These are phyloP conservation scores for Halesus radiatus DNA, from an alignment of 1,140 invertebrate species.

Conservation along the genomic window DNA sequence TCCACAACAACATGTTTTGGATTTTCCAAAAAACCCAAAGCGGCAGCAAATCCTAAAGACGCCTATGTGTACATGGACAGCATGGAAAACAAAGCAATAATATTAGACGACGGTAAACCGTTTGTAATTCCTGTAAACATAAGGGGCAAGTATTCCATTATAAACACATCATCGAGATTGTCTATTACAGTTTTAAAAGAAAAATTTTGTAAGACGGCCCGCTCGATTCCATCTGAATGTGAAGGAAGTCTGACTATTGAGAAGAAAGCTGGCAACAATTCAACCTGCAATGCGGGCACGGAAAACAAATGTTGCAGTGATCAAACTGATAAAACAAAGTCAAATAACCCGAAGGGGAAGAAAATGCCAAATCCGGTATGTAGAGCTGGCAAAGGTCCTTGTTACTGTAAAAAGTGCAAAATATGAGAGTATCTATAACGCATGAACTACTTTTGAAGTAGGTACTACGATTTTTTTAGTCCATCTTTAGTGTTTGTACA, in stretches of 20 bases:
- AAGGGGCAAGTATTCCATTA: conserved; percentile 21
- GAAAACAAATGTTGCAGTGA: not conserved
- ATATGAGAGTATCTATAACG: too few relatives aligned
- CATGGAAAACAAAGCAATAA: not conserved
- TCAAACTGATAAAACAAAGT: not conserved
- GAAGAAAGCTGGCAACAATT: not conserved
- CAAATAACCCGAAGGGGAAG: not conserved
- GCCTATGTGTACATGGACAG: not conserved
- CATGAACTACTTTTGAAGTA: too few relatives aligned
- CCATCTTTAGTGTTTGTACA: too few relatives aligned
- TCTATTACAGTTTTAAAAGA: conserved; percentile 13
- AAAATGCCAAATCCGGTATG: not conserved
- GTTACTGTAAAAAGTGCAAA: too few relatives aligned
- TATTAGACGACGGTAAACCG: conserved; percentile 25
- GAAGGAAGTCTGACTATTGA: too few relatives aligned
- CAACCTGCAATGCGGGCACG: not conserved
- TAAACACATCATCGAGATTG: not conserved
- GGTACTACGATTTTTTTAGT: too few relatives aligned
- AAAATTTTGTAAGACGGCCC: not conserved
- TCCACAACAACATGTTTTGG: not conserved
- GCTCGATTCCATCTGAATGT: not conserved
- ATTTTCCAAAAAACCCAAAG: not conserved
- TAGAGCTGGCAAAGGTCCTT: too few relatives aligned
- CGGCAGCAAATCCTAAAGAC: not conserved
- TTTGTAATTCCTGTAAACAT: conserved; percentile 12